Conservation (phyloP, 2,888 invertebrate species). For the Myathropa florea region DNA sequence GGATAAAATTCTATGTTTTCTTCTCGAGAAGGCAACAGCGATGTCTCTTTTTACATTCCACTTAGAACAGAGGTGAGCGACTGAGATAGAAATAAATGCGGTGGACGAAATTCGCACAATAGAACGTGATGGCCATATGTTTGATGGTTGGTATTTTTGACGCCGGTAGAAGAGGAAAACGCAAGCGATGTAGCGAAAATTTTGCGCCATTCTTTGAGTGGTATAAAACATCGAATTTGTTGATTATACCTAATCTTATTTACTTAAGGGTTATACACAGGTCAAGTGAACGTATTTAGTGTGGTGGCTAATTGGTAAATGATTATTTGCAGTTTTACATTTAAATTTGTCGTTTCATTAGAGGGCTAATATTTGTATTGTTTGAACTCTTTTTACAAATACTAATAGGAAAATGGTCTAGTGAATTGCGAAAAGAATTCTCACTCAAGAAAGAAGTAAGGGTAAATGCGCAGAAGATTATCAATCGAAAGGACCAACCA, state of each 20-base stretch:
- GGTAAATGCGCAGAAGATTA: too few species aligned
- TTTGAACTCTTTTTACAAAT: too few species aligned
- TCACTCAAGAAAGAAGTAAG: too few species aligned
- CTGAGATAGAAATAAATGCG: background rate
- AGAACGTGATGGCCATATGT: background rate
- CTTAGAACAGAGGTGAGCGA: background rate
- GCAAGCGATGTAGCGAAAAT: conserved; percentile 5
- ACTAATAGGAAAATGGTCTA: too few species aligned
- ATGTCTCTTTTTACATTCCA: background rate
- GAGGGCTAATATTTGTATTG: too few species aligned
- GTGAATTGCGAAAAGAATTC: too few species aligned
- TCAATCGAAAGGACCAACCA: too few species aligned
- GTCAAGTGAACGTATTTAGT: background rate
- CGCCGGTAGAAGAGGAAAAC: conserved; percentile 55
- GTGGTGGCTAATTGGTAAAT: background rate
- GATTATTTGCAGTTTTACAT: too few species aligned
- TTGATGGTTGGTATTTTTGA: conserved; percentile 17
- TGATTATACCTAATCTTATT: background rate
- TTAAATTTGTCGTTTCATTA: too few species aligned
- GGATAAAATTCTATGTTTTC: conserved; percentile 58
- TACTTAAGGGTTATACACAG: background rate
- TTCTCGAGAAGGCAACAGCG: background rate
- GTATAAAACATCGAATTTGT: conserved; percentile 55
- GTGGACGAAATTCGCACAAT: background rate
- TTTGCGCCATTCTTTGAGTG: conserved; percentile 42